Base-by-base conservation (phyloP, 2,888 invertebrate species). In the Patella ulyssiponensis region DNA sequence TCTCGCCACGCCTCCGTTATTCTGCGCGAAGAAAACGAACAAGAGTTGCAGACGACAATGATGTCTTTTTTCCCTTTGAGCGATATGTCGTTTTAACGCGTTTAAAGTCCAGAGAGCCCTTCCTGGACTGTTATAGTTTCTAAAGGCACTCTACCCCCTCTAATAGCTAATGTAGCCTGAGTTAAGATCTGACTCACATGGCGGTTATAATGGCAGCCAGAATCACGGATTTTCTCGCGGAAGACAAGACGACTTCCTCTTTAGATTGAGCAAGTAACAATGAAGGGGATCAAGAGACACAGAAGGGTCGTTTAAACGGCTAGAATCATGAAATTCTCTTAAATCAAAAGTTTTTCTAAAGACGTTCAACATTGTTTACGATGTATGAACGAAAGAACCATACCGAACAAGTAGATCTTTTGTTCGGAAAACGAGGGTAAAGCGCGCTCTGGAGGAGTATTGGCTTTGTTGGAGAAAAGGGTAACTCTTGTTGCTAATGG, bases 401-500 rank as follows among this genome's bases (percentile, higher is more conserved):
- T 64, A 64, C 20, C 64, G 20, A 12, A 23, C 64, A 23, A 64
- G 64, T 64, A 64, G 20, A 11, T 12, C 20, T 23, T 23, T 64
- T 64, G 64, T 20, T 23, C 23, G 20, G 23, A 23, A 20, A 23
- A 64, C 20, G 20, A 23, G 23, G 64, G 64, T 23, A 64, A 64
- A 23, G 64, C 23, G 20, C 23, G 64, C 14, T 64, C 64, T 23
- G 23, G 64, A 23, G 64, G 64, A 64, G 64, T 64, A 23, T 64
- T 64, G 23, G 23, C 64, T 64, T 64, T 64, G 64, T 64, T 23
- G 64, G 23, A 64, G 64, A 64, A 64, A 64, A 64, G 64, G 64
- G 64, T 64, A 64, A 64, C 64, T 64, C 64, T 64, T 64, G 23
- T 64, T 64, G 64, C 64, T 64, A 64, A 64, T 64, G 64, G 64